Conservation (phyloP, 2,113 vertebrate species). For the Melanerpes formicivorus region DNA sequence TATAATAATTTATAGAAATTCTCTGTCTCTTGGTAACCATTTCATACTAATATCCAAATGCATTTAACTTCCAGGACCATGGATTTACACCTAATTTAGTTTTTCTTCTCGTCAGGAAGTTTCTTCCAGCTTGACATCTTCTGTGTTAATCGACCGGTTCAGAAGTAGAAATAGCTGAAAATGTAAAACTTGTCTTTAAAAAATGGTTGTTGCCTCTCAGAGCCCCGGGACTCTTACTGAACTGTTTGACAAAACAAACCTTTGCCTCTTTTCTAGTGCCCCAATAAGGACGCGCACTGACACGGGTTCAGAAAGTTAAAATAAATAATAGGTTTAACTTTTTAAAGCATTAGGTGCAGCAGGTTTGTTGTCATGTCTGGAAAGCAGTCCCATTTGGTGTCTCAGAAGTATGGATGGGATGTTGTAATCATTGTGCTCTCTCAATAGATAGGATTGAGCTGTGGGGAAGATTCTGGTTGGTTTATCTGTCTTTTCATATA, state of each 20-base stretch:
- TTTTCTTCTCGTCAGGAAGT: neutral
- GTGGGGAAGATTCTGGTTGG: neutral
- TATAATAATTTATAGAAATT: slow-evolving; percentile 58
- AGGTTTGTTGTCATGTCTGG: neutral
- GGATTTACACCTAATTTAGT: neutral
- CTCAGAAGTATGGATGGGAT: neutral
- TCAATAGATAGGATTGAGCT: neutral
- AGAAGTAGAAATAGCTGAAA: neutral
- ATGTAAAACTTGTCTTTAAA: neutral
- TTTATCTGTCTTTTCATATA: neutral
- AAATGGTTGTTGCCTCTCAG: too few species aligned
- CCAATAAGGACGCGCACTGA: too few species aligned
- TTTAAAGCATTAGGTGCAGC: too few species aligned
- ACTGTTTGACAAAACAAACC: too few species aligned
- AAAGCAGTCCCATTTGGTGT: neutral
- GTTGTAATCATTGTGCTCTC: neutral
- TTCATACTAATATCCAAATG: neutral
- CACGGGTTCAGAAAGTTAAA: too few species aligned
- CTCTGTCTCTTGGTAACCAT: slow-evolving; percentile 30
- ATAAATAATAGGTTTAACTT: too few species aligned
- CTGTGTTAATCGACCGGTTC: neutral
- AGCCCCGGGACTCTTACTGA: too few species aligned
- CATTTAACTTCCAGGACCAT: neutral
- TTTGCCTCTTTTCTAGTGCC: too few species aligned
- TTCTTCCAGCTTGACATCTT: neutral